Conservation (phyloP, 2,888 invertebrate species). For the Cosmopolites sordidus region DNA sequence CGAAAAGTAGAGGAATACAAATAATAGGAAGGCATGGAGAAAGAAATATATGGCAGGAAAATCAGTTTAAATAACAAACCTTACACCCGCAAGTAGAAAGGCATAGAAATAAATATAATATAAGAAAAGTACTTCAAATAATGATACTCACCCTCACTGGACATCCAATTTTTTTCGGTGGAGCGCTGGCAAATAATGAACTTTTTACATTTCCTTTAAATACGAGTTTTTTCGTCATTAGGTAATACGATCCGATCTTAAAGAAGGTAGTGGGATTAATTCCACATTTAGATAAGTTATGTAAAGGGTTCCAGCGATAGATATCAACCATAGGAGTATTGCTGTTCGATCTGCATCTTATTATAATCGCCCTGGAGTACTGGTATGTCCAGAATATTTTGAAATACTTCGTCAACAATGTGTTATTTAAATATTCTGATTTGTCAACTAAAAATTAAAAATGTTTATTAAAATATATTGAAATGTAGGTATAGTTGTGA, state of each 20-base stretch:
- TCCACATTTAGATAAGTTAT: conserved; percentile 1
- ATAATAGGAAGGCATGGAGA: too few species aligned
- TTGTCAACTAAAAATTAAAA: too few species aligned
- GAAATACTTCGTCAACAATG: not conserved
- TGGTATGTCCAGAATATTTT: conserved; percentile 6
- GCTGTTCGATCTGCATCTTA: conserved; percentile 7
- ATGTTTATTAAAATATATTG: too few species aligned
- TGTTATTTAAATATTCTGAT: too few species aligned
- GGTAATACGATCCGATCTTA: conserved; percentile 2
- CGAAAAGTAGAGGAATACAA: too few species aligned
- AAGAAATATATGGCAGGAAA: too few species aligned
- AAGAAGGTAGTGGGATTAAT: not conserved
- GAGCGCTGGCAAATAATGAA: not conserved
- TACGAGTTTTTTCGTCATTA: not conserved
- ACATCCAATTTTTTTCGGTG: not conserved
- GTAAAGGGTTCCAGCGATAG: conserved; percentile 1
- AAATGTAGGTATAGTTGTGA: too few species aligned
- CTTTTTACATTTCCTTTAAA: not conserved
- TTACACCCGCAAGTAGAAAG: too few species aligned
- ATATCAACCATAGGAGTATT: conserved; percentile 5
- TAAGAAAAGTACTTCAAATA: too few species aligned
- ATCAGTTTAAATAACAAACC: too few species aligned
- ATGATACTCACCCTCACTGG: conserved; percentile 5
- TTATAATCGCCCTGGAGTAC: not conserved
- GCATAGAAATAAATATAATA: too few species aligned